Evolutionary conservation across 2,797 vertebrate genomes (phyloP).

Genomic region (Cygnus olor): DNA sequence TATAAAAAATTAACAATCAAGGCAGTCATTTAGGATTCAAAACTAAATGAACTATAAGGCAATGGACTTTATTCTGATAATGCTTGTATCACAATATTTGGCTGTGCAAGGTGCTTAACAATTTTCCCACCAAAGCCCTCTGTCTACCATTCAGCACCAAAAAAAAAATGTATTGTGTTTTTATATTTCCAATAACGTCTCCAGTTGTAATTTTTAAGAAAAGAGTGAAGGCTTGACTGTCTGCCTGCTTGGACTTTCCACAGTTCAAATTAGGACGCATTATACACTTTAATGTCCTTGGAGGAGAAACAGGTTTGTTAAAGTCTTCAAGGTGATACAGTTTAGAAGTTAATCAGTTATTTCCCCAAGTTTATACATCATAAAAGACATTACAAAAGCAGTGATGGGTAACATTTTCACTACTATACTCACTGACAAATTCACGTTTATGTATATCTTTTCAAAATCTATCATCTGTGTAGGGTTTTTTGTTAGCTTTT

Average conservation of each 20-base stretch:
- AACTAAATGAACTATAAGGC: neutral
- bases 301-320: neutral
- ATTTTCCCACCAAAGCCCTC: neutral
- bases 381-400: neutral
- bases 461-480: neutral
- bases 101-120: too few species aligned
- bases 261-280: neutral
- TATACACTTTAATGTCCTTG: neutral
- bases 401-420: neutral
- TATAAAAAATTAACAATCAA: neutral
- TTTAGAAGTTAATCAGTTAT: neutral
- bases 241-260: neutral
- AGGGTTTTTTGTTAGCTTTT: too few species aligned
- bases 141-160: neutral
- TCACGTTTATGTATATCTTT: neutral
- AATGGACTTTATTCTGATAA: neutral
- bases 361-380: neutral
- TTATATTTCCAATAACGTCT: neutral
- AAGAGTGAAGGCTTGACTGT: neutral
- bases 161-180: neutral
- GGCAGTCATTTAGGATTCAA: neutral
- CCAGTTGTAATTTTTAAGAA: neutral
- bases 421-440: neutral
- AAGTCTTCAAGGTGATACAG: neutral
- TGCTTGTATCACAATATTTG: neutral